These are phyloP conservation scores for Caenorhabditis tropicalis DNA, from an alignment of 1,140 invertebrate species.

Conservation along the genomic window DNA sequence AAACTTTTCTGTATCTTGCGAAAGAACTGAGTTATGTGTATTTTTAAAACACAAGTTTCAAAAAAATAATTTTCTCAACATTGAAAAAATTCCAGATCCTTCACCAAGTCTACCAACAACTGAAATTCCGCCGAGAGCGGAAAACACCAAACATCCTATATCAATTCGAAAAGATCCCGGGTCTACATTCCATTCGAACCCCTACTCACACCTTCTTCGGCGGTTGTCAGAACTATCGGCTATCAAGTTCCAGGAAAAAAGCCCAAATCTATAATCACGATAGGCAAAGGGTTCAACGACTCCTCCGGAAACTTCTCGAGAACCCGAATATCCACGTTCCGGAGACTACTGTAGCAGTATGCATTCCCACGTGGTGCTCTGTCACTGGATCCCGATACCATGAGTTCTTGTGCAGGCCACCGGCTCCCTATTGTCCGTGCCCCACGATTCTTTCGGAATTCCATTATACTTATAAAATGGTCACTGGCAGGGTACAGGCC, in stretches of 20 bases:
- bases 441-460: slow-evolving; percentile 8
- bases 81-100: not conserved
- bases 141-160: not conserved
- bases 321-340: not conserved
- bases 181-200: not conserved
- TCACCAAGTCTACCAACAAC: not conserved
- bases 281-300: not conserved
- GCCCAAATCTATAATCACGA: not conserved
- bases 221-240: not conserved
- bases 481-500: not conserved
- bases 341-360: slow-evolving; percentile 2
- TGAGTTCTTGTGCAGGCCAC: not conserved
- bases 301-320: not conserved
- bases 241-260: not conserved
- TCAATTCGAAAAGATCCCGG: slow-evolving; percentile 24
- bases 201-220: not conserved
- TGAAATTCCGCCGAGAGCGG: not conserved
- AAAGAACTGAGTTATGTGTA: too few relatives aligned
- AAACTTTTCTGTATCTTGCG: too few relatives aligned
- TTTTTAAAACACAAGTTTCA: too few relatives aligned
- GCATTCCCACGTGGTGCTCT: slow-evolving; percentile 24
- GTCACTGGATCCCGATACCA: not conserved
- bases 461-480: slow-evolving; percentile 25
- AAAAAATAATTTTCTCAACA: too few relatives aligned
- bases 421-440: slow-evolving; percentile 18